A percentile compares a stretch with the other conserved stretches of the same genome.
phyloP scores from a whole-genome alignment of 2,797 vertebrate species.

The Florisuga fusca region DNA sequence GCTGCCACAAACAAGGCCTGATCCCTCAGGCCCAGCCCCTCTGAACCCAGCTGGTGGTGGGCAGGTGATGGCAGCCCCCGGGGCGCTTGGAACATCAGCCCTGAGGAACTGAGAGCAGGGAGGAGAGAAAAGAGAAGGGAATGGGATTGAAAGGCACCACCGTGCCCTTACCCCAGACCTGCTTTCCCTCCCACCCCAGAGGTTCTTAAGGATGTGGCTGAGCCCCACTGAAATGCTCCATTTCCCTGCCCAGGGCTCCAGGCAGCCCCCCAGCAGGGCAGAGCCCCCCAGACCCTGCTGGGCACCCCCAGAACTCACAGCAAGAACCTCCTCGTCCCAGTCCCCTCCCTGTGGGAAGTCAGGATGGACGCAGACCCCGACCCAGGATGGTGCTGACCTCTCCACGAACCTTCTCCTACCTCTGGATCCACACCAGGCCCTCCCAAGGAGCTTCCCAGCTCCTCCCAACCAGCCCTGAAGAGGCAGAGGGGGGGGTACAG shows the following conservation, averaged over 20 bases:
- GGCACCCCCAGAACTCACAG: not conserved
- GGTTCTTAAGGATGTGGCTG: not conserved
- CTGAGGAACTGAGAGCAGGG: too few relatives aligned
- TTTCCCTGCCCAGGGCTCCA: not conserved
- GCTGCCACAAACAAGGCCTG: not conserved
- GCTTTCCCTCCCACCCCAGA: too few relatives aligned
- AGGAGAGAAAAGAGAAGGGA: not conserved
- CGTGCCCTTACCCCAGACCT: too few relatives aligned
- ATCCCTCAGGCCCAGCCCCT: not conserved
- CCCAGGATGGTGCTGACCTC: not conserved
- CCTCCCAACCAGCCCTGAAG: not conserved
- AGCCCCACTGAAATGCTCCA: rapidly evolving
- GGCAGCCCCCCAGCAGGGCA: not conserved
- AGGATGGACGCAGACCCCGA: rapidly evolving
- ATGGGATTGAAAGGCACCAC: not conserved
- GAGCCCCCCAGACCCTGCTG: rapidly evolving
- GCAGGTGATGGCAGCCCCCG: too few relatives aligned
- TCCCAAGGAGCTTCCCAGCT: rapidly evolving
- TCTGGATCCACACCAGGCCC: not conserved
- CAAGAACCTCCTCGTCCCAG: not conserved
- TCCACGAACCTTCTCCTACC: rapidly evolving
- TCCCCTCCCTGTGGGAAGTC: not conserved
- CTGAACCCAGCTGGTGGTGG: too few relatives aligned
- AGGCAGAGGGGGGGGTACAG: not conserved
- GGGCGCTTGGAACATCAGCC: too few relatives aligned